phyloP scores from a whole-genome alignment of 2,797 vertebrate genomes.

The Decapterus maruadsi region DNA sequence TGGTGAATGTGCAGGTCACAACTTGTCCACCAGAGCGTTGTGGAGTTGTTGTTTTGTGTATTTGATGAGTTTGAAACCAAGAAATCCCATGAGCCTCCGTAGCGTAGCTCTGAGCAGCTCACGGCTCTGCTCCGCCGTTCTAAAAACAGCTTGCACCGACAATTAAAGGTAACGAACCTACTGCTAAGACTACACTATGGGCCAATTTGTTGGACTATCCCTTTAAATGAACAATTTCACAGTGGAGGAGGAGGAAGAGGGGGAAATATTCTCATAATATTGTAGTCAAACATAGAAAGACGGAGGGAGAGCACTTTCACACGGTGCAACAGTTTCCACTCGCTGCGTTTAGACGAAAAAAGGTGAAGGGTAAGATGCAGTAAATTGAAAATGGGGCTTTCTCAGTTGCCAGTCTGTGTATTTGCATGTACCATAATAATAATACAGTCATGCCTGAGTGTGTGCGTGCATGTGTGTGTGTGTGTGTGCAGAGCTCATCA shows the following conservation, averaged over 20 bases:
- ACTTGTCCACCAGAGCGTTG: no score
- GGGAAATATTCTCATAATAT: constrained; percentile 32
- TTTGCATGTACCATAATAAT: constrained; percentile 61
- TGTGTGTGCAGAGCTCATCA: constrained; percentile 47
- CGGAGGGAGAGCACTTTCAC: constrained; percentile 13
- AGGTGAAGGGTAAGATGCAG: constrained; percentile 43
- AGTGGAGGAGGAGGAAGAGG: not conserved
- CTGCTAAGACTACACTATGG: no score
- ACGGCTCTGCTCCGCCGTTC: no score
- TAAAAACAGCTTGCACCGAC: no score
- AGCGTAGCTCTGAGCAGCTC: no score
- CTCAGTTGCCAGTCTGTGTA: constrained; percentile 34
- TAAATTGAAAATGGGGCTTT: constrained; percentile 51
- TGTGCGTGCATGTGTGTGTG: constrained; percentile 19
- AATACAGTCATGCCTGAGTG: constrained; percentile 22
- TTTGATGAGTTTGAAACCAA: no score
- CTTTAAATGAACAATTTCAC: constrained; percentile 26
- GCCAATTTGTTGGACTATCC: no score
- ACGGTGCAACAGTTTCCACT: constrained; percentile 44
- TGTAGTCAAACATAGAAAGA: constrained; percentile 31
- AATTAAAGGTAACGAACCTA: no score
- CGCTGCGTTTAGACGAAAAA: constrained; percentile 39
- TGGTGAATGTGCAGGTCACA: no score
- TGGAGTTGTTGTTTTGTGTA: no score
- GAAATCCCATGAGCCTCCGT: no score